Base-by-base conservation (phyloP, 2,888 invertebrate genomes). In the Scaeva pyrastri region DNA sequence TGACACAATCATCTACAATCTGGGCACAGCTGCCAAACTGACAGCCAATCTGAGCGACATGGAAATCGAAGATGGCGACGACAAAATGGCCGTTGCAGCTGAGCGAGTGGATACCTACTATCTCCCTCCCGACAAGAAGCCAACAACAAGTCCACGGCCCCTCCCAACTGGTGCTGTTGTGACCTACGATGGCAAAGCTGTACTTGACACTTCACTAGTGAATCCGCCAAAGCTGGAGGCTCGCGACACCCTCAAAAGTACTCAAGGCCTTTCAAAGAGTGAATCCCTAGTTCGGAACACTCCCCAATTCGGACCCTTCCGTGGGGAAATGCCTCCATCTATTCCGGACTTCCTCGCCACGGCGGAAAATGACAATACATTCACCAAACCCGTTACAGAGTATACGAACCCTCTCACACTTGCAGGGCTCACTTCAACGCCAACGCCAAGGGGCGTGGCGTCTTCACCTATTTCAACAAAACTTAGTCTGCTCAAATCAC, bases 231-330 rank as follows among this genome's bases (percentile, higher is more conserved):
- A 91, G 77, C 86, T 92, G 14, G 90, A 91, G 73, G 79, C 89
- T 75, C 88, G 89, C 1, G 89, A 91, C 52, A 79, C 36, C 14
- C 88, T 89, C 0, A 89, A 87, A 10, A 88, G 88, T n/a, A 88
- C 86, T 43, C 89, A 89, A 4, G 92, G 92, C 66, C 90, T 93
- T 3, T 93, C 93, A 0, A 94, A 94, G 84, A 93, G 95, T 0
- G 94, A 96, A 73, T 92, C 95, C 50, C 92, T 96, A 2, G 93
- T 95, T 64, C 94, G 94, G 89, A 94, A 94, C 31, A 92, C 92
- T 2, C 96, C 97, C 2, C 97, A 97, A 90, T 96, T 96, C 88
- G 95, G 95, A 0, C 95, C 95, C 2, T 97, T 95, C 88, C 94
- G 93, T 89, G 97, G 96, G 0, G 96, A 96, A 90, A 93, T 96